Base-by-base conservation (phyloP, 2,113 vertebrate species). In the Carollia perspicillata region DNA sequence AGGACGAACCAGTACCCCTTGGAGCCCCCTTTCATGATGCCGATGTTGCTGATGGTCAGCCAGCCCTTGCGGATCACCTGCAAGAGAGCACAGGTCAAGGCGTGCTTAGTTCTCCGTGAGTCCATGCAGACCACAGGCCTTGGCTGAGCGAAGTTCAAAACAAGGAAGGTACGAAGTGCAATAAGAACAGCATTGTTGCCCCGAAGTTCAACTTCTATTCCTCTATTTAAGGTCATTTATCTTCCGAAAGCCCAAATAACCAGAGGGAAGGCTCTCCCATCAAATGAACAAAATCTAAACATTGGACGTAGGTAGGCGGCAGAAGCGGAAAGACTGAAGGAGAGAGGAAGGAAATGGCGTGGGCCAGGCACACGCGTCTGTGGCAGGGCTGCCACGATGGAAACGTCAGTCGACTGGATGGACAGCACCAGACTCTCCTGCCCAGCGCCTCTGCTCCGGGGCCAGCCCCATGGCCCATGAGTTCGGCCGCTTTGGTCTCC, bases 41-140 rank as follows among this genome's bases (percentile, higher is more conserved):
- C 98, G 26, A 99, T 98, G 97, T 99, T 99, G 98, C 96, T 99
- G 98, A 99, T 99, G 95, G 99, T 99, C 93, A 99, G 97, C 99
- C 99, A 99, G 83, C 99, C 99, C 93, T 99, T 99, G 40, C 99
- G 98, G 96, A 99, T 99, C 69, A 99, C 99, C 99, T 99, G 85
- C 30, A 84, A 97, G 96, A 96, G 95, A 98, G 89, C 97, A 98
- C 80, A 98, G 90, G 68, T 44, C 13, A 17, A 89, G 89, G 66
- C 96, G 37, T 8, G 14, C 95, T 98, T 40, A 98, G 65, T 49
- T 51, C 35, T 30, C 37, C 9, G 1, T 0, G 13, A 75, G 58
- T 5, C 58, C 30, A 3, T 3, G 6, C 13, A 49, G n/a, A 72
- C n/a, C 8, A 8, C 20, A 22, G 2, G 37, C 51, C 51, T 53